Evolutionary conservation across 2,888 invertebrate genomes (phyloP).

Genomic region (Slavum lentiscoides): DNA sequence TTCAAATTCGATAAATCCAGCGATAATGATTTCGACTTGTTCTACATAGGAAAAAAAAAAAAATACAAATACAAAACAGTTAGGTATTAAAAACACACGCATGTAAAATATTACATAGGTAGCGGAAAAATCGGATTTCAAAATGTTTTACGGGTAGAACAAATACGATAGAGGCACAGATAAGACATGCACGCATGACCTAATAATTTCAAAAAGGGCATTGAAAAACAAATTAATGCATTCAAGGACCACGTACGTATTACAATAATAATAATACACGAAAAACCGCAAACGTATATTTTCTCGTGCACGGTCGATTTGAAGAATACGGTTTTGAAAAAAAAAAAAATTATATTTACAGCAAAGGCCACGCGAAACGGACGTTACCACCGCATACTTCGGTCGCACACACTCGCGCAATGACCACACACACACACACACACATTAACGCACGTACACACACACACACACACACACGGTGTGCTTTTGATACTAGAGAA

Average conservation of each 20-base stretch:
- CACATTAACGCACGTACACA: neutral
- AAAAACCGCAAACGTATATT: neutral
- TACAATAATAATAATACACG: too few relatives aligned
- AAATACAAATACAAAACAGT: too few relatives aligned
- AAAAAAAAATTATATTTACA: neutral
- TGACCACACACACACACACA: neutral
- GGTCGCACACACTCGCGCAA: neutral
- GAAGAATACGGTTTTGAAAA: neutral
- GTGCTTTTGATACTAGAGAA: constrained; percentile 36
- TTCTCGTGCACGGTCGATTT: neutral
- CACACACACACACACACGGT: neutral
- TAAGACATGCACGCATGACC: constrained; percentile 42
- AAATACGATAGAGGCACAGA: constrained; percentile 15
- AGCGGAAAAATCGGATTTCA: too few relatives aligned
- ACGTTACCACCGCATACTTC: constrained; percentile 31
- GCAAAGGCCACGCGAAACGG: neutral
- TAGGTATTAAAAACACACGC: neutral
- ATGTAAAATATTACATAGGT: too few relatives aligned
- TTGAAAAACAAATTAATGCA: constrained; percentile 6
- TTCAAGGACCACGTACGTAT: too few relatives aligned
- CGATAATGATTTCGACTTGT: constrained; percentile 50
- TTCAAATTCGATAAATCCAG: constrained; percentile 51
- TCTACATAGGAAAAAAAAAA: constrained; percentile 13
- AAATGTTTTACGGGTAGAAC: too few relatives aligned
- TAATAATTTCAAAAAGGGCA: constrained; percentile 47